Percentiles rank a stretch among this genome's conserved stretches.
phyloP scores from a whole-genome alignment of 2,888 invertebrate genomes.

The Microplitis manilae region DNA sequence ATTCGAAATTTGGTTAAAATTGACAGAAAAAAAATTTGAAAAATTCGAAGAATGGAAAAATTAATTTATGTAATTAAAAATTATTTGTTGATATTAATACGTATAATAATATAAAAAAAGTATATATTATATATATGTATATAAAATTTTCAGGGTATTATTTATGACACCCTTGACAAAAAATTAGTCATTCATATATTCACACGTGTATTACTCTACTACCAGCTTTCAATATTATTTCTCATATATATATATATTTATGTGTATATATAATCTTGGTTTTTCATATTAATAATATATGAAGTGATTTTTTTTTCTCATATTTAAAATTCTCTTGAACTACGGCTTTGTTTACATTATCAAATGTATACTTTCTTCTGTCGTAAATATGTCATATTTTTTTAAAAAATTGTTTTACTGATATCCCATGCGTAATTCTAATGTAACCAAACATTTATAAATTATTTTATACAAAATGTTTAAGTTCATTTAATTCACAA shows the following conservation, averaged over 20 bases:
- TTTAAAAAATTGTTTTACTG: background rate
- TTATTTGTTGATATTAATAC: too few relatives aligned
- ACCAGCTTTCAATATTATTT: background rate
- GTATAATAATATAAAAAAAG: too few relatives aligned
- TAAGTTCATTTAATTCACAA: too few relatives aligned
- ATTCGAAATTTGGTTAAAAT: too few relatives aligned
- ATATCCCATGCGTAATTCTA: slow-evolving; percentile 1
- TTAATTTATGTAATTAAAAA: too few relatives aligned
- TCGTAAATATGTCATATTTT: background rate
- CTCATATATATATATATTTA: too few relatives aligned
- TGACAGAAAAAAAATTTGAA: too few relatives aligned
- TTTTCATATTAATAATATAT: background rate
- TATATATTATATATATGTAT: background rate
- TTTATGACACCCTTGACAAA: slow-evolving; percentile 22
- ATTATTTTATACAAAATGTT: background rate
- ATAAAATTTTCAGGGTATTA: slow-evolving; percentile 8
- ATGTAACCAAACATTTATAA: background rate
- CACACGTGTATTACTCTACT: slow-evolving; percentile 3
- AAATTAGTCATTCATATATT: background rate
- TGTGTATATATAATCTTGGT: background rate
- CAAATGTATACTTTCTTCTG: background rate
- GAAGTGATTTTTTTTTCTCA: slow-evolving; percentile 6
- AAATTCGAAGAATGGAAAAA: too few relatives aligned
- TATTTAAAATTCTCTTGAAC: background rate
- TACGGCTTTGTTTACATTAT: background rate